phyloP scores from a whole-genome alignment of 2,113 vertebrate species.

The Struthio camelus region DNA sequence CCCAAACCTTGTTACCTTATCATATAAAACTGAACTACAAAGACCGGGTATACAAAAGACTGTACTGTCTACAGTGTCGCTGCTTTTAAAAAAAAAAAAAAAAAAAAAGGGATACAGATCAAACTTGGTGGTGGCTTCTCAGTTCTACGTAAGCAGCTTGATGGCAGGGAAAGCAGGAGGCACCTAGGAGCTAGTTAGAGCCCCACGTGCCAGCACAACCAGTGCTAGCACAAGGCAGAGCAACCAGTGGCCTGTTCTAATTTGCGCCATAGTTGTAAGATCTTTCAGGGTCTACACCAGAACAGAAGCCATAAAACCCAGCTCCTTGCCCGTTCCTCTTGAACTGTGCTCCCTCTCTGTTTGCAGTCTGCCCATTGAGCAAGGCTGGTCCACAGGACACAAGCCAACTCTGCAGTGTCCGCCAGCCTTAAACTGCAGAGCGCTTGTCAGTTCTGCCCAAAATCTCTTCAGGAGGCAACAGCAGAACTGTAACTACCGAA shows the following conservation, averaged over 20 bases:
- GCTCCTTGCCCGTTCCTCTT: not conserved
- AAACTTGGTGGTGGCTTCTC: not conserved
- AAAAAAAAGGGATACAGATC: not conserved
- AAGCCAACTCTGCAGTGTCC: not conserved
- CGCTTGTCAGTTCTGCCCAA: not conserved
- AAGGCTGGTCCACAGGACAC: not conserved
- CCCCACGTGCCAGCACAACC: not conserved
- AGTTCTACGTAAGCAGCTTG: not conserved
- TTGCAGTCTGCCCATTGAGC: not conserved
- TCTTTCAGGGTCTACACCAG: not conserved
- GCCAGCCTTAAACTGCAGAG: not conserved
- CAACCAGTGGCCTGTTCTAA: not conserved
- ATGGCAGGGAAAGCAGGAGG: not conserved
- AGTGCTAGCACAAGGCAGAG: not conserved
- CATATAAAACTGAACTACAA: not conserved
- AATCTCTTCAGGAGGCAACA: not conserved
- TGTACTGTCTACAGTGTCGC: fast-evolving
- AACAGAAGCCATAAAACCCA: not conserved
- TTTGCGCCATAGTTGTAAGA: not conserved
- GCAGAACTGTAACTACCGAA: not conserved
- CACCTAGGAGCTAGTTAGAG: not conserved
- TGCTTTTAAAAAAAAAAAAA: no score
- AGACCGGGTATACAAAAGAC: not conserved
- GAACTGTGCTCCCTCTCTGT: fast-evolving
- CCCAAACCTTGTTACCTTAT: not conserved